These are phyloP conservation scores for Drosophila busckii DNA, from an alignment of 1,140 invertebrate genomes.

Conservation along the genomic window DNA sequence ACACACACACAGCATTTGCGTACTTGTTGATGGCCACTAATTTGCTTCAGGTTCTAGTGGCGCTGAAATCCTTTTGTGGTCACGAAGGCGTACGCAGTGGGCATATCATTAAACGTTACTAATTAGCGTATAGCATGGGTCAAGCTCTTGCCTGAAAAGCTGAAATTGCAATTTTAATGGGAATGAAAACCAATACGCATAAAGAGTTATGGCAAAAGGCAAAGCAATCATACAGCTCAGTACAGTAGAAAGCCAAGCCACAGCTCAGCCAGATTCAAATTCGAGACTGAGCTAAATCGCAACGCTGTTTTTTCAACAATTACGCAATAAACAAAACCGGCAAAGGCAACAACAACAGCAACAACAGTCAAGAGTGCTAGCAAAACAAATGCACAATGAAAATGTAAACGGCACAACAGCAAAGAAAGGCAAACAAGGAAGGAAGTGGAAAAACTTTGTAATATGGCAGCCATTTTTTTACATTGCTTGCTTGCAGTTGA, in stretches of 20 bases:
- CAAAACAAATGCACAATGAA: slow-evolving; percentile 20
- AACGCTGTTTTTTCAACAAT: slow-evolving; percentile 45
- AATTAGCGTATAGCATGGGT: slow-evolving; percentile 35
- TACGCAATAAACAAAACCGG: slow-evolving; percentile 43
- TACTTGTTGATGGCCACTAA: slow-evolving; percentile 35
- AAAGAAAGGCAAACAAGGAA: too few species aligned
- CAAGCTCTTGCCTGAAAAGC: slow-evolving; percentile 18
- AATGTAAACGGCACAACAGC: too few species aligned
- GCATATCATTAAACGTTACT: slow-evolving; percentile 46
- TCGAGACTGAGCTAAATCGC: slow-evolving; percentile 19
- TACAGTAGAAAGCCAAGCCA: slow-evolving; percentile 35
- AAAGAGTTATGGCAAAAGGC: slow-evolving; percentile 1
- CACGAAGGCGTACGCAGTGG: slow-evolving; percentile 16
- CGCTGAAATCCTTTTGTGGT: slow-evolving; percentile 2
- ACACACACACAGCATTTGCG: slow-evolving; percentile 11
- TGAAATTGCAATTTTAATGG: slow-evolving; percentile 25
- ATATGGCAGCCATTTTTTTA: too few species aligned
- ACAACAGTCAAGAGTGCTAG: background rate
- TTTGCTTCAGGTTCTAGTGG: slow-evolving; percentile 32
- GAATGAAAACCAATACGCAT: slow-evolving; percentile 9
- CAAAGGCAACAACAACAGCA: slow-evolving; percentile 3
- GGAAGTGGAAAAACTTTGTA: too few species aligned
- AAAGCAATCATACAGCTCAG: slow-evolving; percentile 38
- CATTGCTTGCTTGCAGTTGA: slow-evolving; percentile 13
- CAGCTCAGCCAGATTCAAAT: slow-evolving; percentile 17